Conservation (phyloP, 53 echinoderm and acorn worm genomes). For the Mesocentrotus franciscanus region DNA sequence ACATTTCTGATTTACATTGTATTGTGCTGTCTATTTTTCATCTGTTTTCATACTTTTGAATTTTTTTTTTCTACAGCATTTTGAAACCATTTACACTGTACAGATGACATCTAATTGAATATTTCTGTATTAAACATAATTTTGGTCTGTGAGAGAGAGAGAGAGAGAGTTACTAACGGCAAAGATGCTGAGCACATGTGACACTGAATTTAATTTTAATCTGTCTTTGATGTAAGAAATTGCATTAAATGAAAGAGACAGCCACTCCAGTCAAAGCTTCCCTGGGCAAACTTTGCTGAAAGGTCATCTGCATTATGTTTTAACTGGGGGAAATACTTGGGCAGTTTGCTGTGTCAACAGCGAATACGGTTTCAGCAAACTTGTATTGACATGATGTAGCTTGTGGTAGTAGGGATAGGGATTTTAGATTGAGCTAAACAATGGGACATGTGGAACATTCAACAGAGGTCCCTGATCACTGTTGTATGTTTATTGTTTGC, state of each 20-base stretch:
- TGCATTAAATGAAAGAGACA: neutral
- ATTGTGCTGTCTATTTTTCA: neutral
- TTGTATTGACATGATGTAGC: slow-evolving; percentile 44
- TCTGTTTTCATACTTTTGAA: neutral
- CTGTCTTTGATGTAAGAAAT: neutral
- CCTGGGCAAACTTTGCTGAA: slow-evolving; percentile 36
- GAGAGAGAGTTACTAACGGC: neutral
- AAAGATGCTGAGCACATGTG: neutral
- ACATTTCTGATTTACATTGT: neutral
- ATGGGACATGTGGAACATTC: neutral
- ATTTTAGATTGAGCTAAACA: neutral
- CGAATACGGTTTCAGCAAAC: slow-evolving; percentile 20
- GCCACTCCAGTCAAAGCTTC: slow-evolving; percentile 38
- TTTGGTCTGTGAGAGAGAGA: neutral
- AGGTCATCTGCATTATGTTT: slow-evolving; percentile 32
- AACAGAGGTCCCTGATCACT: neutral
- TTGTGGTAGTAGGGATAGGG: slow-evolving; percentile 26
- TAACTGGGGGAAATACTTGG: slow-evolving; percentile 19
- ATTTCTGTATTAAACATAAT: neutral
- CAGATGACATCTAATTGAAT: neutral
- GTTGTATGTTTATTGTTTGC: too few relatives aligned
- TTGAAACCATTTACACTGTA: too few relatives aligned
- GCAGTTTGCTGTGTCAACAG: slow-evolving; percentile 50
- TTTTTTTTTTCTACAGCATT: too few relatives aligned
- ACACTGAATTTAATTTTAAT: neutral